phyloP scores from a whole-genome alignment of 92 coral and sea anemone species.

The Chrysogorgia sp. region DNA sequence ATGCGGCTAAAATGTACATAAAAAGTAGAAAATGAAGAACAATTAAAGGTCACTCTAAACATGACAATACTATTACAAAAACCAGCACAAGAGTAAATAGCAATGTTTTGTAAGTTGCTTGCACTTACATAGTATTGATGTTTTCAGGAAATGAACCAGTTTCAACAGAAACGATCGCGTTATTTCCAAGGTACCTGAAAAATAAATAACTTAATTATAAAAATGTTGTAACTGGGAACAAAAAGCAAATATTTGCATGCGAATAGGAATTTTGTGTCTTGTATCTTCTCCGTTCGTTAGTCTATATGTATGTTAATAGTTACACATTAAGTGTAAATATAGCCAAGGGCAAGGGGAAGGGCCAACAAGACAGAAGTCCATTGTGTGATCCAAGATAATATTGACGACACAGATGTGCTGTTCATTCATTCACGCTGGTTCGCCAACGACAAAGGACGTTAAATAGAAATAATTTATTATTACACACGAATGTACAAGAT shows the following conservation, averaged over 20 bases:
- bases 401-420: no score
- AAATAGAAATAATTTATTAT: no score
- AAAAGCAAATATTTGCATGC: neutral
- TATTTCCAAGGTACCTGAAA: constrained; percentile 52
- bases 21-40: neutral
- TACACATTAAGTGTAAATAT: no score
- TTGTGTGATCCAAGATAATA: no score
- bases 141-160: constrained; percentile 82
- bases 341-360: no score
- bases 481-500: no score
- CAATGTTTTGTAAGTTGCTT: neutral
- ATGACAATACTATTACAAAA: neutral
- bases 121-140: constrained; percentile 67
- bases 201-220: neutral
- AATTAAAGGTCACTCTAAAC: neutral
- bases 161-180: constrained; percentile 80
- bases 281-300: no score
- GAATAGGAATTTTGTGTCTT: no score
- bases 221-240: neutral
- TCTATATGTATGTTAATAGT: no score
- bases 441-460: no score
- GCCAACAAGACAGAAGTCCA: no score
- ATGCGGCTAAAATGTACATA: constrained; percentile 52
- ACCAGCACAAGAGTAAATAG: neutral
- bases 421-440: no score